A percentile compares a stretch with the other conserved stretches of the same genome.
These are phyloP conservation scores for Percina caprodes DNA, from an alignment of 2,113 vertebrate genomes.

Conservation along the genomic window DNA sequence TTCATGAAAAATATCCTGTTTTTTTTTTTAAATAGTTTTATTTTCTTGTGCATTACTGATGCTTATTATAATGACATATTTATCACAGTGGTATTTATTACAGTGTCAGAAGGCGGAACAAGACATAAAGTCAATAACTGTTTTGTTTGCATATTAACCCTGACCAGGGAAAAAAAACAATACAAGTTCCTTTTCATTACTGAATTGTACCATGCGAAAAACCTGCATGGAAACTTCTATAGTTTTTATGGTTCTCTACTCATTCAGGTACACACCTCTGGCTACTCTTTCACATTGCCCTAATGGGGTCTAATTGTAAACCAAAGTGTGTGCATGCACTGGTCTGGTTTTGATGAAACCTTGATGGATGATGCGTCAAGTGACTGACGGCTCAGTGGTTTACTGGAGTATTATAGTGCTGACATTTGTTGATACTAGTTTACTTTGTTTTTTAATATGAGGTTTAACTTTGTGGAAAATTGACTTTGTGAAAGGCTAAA, in stretches of 20 bases:
- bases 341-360: background rate
- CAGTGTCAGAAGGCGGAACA: background rate
- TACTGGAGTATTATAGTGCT: background rate
- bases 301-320: background rate
- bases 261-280: background rate
- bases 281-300: background rate
- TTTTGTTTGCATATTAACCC: background rate
- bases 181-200: background rate
- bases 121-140: background rate
- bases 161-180: background rate
- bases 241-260: conserved; percentile 1
- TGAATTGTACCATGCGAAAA: background rate
- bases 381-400: background rate
- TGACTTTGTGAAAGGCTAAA: background rate
- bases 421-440: background rate
- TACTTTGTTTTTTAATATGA: background rate
- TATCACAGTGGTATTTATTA: background rate
- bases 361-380: background rate
- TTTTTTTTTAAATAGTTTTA: background rate
- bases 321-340: background rate
- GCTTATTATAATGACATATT: background rate
- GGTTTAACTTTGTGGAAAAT: background rate
- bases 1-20: background rate
- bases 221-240: background rate
- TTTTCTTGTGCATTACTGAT: background rate